Conservation (phyloP, 2,888 invertebrate genomes). For the Eilema caniola region DNA sequence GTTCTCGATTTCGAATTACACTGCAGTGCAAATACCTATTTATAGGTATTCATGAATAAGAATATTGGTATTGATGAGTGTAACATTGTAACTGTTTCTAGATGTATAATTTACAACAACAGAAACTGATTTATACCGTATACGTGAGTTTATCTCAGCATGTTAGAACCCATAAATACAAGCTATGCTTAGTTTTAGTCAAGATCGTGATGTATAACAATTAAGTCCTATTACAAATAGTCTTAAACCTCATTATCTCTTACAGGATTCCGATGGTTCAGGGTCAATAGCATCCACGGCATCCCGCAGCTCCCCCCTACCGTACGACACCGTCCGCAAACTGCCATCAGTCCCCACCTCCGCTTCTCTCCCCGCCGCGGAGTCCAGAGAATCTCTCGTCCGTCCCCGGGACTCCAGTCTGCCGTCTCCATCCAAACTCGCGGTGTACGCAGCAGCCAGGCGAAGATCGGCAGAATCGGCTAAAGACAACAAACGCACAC, state of each 20-base stretch:
- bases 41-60: no score
- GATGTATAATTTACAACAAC: no score
- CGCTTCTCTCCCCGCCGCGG: slow-evolving; percentile 82
- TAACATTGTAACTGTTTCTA: no score
- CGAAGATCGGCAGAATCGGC: slow-evolving; percentile 87
- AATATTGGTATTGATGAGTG: no score
- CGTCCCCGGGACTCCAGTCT: slow-evolving; percentile 82
- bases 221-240: not conserved
- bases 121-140: no score
- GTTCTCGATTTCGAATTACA: no score
- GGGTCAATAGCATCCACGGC: slow-evolving; percentile 81
- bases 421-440: slow-evolving; percentile 89
- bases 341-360: slow-evolving; percentile 83
- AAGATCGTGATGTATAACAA: no score
- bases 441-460: slow-evolving; percentile 85
- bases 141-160: no score
- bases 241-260: slow-evolving; percentile 25
- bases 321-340: slow-evolving; percentile 80
- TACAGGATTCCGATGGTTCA: slow-evolving; percentile 80
- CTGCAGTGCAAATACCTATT: no score
- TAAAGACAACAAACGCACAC: slow-evolving; percentile 86
- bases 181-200: no score
- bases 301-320: slow-evolving; percentile 79
- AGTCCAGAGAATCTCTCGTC: slow-evolving; percentile 82
- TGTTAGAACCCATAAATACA: no score